Conservation (phyloP, 64 coral and sea anemone species). For the Catalaphyllia jardinei region DNA sequence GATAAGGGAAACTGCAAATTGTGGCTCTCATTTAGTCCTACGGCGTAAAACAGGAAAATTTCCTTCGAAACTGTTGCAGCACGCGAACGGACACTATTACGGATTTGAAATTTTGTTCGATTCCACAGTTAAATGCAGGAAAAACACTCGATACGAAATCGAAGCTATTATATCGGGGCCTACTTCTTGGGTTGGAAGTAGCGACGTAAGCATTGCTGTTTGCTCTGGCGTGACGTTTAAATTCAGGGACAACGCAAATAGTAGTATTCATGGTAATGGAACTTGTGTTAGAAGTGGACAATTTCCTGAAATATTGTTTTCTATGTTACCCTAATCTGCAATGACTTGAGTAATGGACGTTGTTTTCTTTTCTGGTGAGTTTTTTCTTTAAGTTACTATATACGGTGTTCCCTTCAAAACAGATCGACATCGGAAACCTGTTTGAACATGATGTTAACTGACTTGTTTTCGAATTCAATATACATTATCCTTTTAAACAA, state of each 20-base stretch:
- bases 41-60: not conserved
- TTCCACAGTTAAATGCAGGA: not conserved
- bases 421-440: too few relatives aligned
- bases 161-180: not conserved
- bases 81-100: not conserved
- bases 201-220: not conserved
- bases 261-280: not conserved
- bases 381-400: too few relatives aligned
- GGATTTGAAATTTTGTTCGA: slow-evolving; percentile 4
- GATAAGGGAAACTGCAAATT: slow-evolving; percentile 6
- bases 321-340: not conserved
- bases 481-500: too few relatives aligned
- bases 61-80: not conserved
- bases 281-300: not conserved
- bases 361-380: too few relatives aligned
- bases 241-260: not conserved
- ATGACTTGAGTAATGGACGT: too few relatives aligned
- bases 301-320: not conserved
- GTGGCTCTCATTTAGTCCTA: slow-evolving; percentile 14
- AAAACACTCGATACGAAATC: not conserved
- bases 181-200: not conserved
- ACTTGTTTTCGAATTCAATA: not conserved
- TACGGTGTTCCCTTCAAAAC: too few relatives aligned
- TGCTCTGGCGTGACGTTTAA: not conserved
- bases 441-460: too few relatives aligned